Base-by-base conservation (phyloP, 2,113 vertebrate species). In the Channa argus region DNA sequence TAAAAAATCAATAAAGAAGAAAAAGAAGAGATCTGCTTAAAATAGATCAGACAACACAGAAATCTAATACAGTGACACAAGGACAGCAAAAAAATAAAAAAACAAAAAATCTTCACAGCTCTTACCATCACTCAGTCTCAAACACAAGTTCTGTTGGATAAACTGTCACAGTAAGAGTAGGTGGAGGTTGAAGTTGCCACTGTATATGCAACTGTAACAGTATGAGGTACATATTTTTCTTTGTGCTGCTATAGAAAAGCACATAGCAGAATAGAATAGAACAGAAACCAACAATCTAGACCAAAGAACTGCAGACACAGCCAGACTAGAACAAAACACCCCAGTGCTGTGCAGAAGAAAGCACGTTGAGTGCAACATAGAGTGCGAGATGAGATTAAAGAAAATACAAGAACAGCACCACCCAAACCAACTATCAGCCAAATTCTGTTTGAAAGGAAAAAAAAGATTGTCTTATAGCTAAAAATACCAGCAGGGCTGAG, bases 401-500 rank as follows among this genome's bases (percentile, higher is more conserved):
- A 70, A 51, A 46, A 64, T n/a, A 79, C 52, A 36, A 44, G 39
- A 78, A 51, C 53, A 81, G 62, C 73, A 55, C 43, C 74, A 74
- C 54, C 64, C 61, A 62, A 71, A 78, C 61, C 52, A 79, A 70
- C 67, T 73, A 79, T 75, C 33, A 86, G 66, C 81, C 58, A 73
- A 71, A 85, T 63, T 80, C 36, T 58, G 63, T 71, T 63, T 72
- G 70, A 77, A 64, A 66, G 50, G 13, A 38, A 60, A n/a, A 66
- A 52, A 51, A 43, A 49, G 5, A 45, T 12, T 50, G 59, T 67
- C 56, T 61, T 61, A 43, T 71, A 60, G 62, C 71, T 86, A 82
- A 87, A 86, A 68, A 53, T 88, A 89, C 36, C 60, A 82, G 56
- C 39, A 38, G 55, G 65, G 65, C 69, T 68, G 63, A 47, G 53